Percentiles rank a stretch among this genome's conserved stretches.
Conservation (phyloP, 2,113 vertebrate genomes). For the Tragelaphus strepsiceros region DNA sequence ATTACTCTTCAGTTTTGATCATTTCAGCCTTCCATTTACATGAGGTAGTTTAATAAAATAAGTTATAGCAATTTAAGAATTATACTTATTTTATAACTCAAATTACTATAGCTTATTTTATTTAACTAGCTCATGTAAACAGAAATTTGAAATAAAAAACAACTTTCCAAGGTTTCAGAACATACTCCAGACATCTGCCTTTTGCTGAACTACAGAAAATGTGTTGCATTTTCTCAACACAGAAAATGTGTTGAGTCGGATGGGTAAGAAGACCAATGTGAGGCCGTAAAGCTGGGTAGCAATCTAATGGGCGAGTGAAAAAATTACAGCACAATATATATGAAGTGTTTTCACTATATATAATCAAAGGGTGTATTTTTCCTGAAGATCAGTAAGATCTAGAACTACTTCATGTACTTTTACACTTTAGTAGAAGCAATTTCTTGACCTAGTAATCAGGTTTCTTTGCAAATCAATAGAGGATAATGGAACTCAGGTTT, state of each 20-base stretch:
- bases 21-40: not conserved
- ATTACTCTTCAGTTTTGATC: not conserved
- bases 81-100: not conserved
- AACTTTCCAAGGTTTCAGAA: not conserved
- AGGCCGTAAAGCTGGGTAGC: not conserved
- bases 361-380: not conserved
- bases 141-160: not conserved
- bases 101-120: not conserved
- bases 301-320: not conserved
- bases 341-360: not conserved
- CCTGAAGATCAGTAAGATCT: not conserved
- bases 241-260: not conserved
- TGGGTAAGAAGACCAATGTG: not conserved
- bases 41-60: not conserved
- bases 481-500: not conserved
- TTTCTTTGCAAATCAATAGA: not conserved
- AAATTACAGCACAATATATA: not conserved
- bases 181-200: not conserved
- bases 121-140: not conserved
- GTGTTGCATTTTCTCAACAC: not conserved
- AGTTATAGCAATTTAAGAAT: not conserved
- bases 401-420: not conserved
- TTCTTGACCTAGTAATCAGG: not conserved
- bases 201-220: not conserved
- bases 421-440: not conserved